These are phyloP conservation scores for Styela plicata DNA, from an alignment of 23 tunicate genomes.

Conservation along the genomic window DNA sequence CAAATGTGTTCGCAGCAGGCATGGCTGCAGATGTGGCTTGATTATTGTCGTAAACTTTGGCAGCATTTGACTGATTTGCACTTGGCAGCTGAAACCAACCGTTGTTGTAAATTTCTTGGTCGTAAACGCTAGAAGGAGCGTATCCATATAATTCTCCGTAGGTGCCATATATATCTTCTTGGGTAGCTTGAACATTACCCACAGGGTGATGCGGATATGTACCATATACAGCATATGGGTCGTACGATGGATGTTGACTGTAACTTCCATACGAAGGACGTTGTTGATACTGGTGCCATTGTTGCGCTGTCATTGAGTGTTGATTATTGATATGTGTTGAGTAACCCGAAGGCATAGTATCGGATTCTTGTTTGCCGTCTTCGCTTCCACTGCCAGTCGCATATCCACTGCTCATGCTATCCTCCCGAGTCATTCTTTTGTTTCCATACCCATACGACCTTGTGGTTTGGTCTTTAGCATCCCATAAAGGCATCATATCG, in stretches of 20 bases:
- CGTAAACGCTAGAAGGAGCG: constrained; percentile 76
- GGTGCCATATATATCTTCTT: constrained; percentile 46
- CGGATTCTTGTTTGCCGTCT: constrained; percentile 15
- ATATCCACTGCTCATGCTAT: constrained; percentile 80
- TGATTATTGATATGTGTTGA: not conserved
- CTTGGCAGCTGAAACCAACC: constrained; percentile 73
- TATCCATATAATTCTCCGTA: constrained; percentile 57
- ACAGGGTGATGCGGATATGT: not conserved
- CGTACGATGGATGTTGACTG: not conserved
- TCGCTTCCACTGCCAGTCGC: constrained; percentile 77
- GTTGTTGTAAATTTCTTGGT: constrained; percentile 60
- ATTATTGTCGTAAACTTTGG: not conserved
- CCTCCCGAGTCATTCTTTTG: constrained; percentile 31
- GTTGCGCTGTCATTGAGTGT: not conserved
- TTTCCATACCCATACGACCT: not conserved
- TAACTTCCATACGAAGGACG: not conserved
- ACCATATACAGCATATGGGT: constrained; percentile 22
- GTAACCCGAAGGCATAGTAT: constrained; percentile 18
- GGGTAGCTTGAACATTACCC: not conserved
- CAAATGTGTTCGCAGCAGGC: not conserved
- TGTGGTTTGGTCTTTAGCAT: not conserved
- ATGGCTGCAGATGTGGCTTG: not conserved
- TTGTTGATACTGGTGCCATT: constrained; percentile 17
- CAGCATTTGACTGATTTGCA: not conserved
- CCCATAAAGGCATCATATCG: constrained; percentile 13